phyloP scores from a whole-genome alignment of 2,113 vertebrate species.

The Scomber japonicus region DNA sequence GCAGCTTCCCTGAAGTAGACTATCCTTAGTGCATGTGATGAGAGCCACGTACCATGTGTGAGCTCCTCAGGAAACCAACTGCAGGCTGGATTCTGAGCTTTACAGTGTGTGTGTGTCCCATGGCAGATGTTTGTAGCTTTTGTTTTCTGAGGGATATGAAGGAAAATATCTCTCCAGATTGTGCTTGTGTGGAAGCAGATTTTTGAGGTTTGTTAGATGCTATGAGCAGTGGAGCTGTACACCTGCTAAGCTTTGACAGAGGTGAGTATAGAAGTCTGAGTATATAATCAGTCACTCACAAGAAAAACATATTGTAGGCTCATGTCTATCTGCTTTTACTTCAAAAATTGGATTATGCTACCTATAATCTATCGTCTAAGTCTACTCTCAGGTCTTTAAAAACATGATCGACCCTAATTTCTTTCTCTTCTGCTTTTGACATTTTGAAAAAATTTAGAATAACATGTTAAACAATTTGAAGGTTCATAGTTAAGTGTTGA shows the following conservation, averaged over 20 bases:
- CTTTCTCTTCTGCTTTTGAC: slow-evolving; percentile 9
- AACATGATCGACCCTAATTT: background rate
- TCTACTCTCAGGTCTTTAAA: background rate
- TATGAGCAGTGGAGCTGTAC: slow-evolving; percentile 17
- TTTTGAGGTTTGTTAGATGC: slow-evolving; percentile 27
- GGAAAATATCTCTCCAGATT: slow-evolving; percentile 21
- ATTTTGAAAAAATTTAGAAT: slow-evolving; percentile 23
- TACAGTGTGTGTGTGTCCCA: slow-evolving; percentile 20
- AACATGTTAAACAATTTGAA: too few relatives aligned
- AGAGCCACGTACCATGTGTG: slow-evolving; percentile 18
- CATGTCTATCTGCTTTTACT: background rate
- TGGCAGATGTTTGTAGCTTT: slow-evolving; percentile 43
- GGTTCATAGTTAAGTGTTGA: too few relatives aligned
- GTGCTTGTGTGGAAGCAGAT: background rate
- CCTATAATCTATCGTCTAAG: background rate
- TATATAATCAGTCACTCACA: slow-evolving; percentile 1
- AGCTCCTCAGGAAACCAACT: slow-evolving; percentile 29
- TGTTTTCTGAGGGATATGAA: slow-evolving; percentile 16
- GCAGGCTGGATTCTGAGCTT: slow-evolving; percentile 33
- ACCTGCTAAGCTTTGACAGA: slow-evolving; percentile 47
- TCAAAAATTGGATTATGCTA: background rate
- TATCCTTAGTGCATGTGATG: slow-evolving; percentile 37
- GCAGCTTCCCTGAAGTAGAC: slow-evolving; percentile 30
- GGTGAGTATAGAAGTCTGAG: slow-evolving; percentile 12
- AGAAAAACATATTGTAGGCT: background rate